Base-by-base conservation (phyloP, 2,888 invertebrate genomes). In the Drosophila subquinaria region DNA sequence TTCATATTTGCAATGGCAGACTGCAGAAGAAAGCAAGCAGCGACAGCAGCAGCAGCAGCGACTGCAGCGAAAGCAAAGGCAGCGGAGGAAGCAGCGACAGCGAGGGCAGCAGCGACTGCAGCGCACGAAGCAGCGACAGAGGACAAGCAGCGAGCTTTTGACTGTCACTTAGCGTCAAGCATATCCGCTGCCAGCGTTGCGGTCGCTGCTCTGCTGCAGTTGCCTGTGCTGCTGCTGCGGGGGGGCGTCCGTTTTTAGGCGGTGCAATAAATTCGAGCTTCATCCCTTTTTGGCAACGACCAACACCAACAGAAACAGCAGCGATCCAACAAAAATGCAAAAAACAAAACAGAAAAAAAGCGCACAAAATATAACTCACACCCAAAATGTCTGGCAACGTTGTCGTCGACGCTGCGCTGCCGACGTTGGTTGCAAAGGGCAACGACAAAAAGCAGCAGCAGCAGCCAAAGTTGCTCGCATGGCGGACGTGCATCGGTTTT, bases 401-500 rank as follows among this genome's bases (percentile, higher is more conserved):
- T 76, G 70, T 33, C 17, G 51, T 17, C 9, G 27, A 9, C 20
- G 47, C 9, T 9, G 67, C 72, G 70, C 13, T 30, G 30, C 15
- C 20, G 43, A 11, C 11, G 43, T 11, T 27, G 15, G 33, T 60
- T 68, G 66, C 72, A 73, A 64, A 81, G 67, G 66, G 70, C 67
- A 67, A 69, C 63, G 70, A 57, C 81, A 75, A 20, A 43, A 35
- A 43, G 45, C 62, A 59, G 69, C 71, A 48, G 45, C 40, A 51
- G 45, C 71, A 60, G 69, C 56, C 43, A 68, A 57, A 62, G 52
- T 59, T 64, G 73, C 50, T 64, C 92, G 88, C 82, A 90, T 91
- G 91, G 92, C 79, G 91, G 91, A 23, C 61, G 82, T 90, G 90
- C 87, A 82, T 62, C 63, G 59, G 84, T 87, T 91, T 92, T 91